A percentile compares a stretch with the other conserved stretches of the same genome.
These are phyloP conservation scores for Microctenopoma stevenorrisi DNA, from an alignment of 2,797 vertebrate species.

Conservation along the genomic window DNA sequence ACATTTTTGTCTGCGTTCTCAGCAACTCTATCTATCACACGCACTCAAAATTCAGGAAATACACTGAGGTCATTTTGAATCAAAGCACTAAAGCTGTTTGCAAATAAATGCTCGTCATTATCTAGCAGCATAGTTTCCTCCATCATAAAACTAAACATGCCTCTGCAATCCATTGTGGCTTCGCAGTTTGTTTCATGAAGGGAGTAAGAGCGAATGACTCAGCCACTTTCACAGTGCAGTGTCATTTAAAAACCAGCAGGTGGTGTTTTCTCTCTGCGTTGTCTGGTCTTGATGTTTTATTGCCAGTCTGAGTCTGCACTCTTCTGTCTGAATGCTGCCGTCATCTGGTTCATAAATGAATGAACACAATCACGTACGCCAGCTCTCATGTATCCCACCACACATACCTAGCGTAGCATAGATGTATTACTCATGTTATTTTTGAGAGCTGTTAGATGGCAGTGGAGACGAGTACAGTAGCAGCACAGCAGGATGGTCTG, in stretches of 20 bases:
- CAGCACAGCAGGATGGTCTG: neutral
- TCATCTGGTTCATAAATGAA: slow-evolving; percentile 24
- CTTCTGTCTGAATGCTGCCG: slow-evolving; percentile 64
- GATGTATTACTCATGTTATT: slow-evolving; percentile 57
- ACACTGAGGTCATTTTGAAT: slow-evolving; percentile 26
- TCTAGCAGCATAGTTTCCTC: slow-evolving; percentile 3
- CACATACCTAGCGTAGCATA: slow-evolving; percentile 8
- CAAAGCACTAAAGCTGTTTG: slow-evolving; percentile 21
- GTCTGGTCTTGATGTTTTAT: neutral
- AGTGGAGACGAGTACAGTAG: slow-evolving; percentile 5
- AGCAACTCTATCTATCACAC: slow-evolving; percentile 40
- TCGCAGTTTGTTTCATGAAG: slow-evolving; percentile 26
- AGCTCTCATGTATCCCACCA: neutral
- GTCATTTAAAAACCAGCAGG: slow-evolving; percentile 64
- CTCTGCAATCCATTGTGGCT: slow-evolving; percentile 1
- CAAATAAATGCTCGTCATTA: slow-evolving; percentile 31
- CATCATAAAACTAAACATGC: slow-evolving; percentile 5
- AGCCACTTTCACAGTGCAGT: slow-evolving; percentile 68
- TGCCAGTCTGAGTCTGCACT: slow-evolving; percentile 48
- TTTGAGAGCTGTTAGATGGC: slow-evolving; percentile 19
- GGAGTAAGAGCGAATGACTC: slow-evolving; percentile 72
- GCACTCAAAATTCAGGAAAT: slow-evolving; percentile 22
- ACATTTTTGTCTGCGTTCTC: slow-evolving; percentile 6
- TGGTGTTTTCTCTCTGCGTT: slow-evolving; percentile 32
- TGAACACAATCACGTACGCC: slow-evolving; percentile 3